Conservation (phyloP, 2,113 vertebrate genomes). For the Menura novaehollandiae region DNA sequence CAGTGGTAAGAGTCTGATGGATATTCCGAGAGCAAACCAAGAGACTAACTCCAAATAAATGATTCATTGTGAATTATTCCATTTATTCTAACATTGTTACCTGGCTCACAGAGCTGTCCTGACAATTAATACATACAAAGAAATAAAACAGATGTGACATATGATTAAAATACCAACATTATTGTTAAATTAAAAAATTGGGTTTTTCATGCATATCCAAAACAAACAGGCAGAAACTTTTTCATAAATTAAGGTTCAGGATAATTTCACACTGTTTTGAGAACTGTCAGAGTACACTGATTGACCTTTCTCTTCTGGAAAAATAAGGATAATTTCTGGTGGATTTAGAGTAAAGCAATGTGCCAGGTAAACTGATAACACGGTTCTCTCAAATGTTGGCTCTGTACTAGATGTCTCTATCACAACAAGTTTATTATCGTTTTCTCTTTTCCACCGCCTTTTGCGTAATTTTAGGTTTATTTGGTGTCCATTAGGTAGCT, state of each 20-base stretch:
- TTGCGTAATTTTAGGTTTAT: neutral
- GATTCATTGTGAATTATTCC: constrained; percentile 13
- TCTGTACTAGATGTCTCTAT: neutral
- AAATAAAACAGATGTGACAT: neutral
- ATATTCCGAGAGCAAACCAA: neutral
- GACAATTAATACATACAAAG: neutral
- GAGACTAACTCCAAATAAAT: neutral
- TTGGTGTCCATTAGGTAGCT: neutral
- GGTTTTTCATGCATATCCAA: neutral
- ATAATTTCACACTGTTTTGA: neutral
- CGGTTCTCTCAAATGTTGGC: neutral
- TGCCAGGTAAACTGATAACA: neutral
- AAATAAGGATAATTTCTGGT: neutral
- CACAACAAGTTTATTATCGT: neutral
- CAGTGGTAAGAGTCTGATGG: neutral
- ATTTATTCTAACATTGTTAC: neutral
- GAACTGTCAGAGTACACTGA: neutral
- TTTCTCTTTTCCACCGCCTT: neutral
- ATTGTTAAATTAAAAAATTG: neutral
- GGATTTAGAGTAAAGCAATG: neutral
- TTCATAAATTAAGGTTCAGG: neutral
- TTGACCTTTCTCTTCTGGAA: neutral
- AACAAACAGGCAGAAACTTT: neutral
- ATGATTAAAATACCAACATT: neutral
- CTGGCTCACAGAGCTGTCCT: neutral